Base-by-base conservation (phyloP, 2,888 invertebrate species). In the Ormyrus nitidulus region DNA sequence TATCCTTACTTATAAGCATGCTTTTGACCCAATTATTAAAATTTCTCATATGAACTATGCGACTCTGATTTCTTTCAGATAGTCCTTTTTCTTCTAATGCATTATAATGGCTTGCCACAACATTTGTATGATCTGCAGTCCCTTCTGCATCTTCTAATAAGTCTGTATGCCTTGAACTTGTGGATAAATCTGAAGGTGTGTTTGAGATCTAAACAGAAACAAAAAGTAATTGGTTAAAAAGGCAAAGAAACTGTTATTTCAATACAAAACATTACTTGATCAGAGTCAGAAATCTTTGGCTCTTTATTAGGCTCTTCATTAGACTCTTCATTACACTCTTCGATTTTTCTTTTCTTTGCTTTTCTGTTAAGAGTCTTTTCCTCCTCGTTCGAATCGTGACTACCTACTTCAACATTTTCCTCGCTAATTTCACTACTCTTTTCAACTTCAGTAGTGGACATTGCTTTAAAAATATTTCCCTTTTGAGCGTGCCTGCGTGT, bases 21-120 rank as follows among this genome's bases (percentile, higher is more conserved):
- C 97, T 97, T 92, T 99, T 99, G 11, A 98, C 95, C 99, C 99
- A 99, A 91, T 99, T 99, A 91, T 99, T 99, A 89, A 99, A 98
- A 91, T 99, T 99, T 84, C 99, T 93, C 92, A 99, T 93, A 89
- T 96, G 95, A 86, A 97, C 95, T 85, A 99, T 99, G 48, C 97
- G 94, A 48, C 98, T 98, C 86, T 96, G 95, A 84, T 94, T 94
- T 68, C 99, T 93, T 85, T 95, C 95, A 68, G 92, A 93, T 58
- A 97, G 90, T 0, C 97, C 97, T 86, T 94, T 94, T 85, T 98
- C 96, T 90, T 96, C 94, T 9, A 98, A 91, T 73, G 94, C 93
- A 91, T 99, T 99, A 90, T 99, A 99, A 91, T 99, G 99, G 5
- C 95, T 93, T 1, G 98, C 98, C 0, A 99, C 98, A 10, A 95